Base-by-base conservation (phyloP, 2,797 vertebrate genomes). In the Nannoperca obscura region DNA sequence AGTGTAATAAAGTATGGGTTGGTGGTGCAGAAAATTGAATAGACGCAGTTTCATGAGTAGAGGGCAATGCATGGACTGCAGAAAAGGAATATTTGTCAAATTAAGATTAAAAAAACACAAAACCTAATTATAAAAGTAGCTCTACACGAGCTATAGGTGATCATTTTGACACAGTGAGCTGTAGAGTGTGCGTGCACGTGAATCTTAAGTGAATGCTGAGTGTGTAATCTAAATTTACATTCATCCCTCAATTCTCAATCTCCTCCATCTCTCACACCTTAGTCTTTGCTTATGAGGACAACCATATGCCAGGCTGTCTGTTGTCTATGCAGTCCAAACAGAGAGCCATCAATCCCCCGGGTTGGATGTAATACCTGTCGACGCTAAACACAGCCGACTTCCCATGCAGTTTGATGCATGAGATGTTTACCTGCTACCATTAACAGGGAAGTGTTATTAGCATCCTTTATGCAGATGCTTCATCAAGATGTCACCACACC, bases 11-110 rank as follows among this genome's bases (percentile, higher is more conserved):
- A 76, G 58, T 68, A 84, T 76, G 76, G 60, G 66, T 71, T 85
- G 85, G 71, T 78, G 82, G 75, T 83, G 81, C 80, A 80, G 91
- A 86, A 87, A 88, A 89, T 89, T 74, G 42, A 82, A 68, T 75
- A 61, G 64, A 87, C 73, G 81, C 63, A 3, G 62, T 44, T 66
- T 86, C 60, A 24, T 63, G 24, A 61, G 50, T 44, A 54, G 55
- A 70, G 50, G 53, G 64, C 57, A 65, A 80, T 36, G 71, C 34
- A 32, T 9, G 46, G 57, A 42, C 68, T 66, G 55, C 24, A 63
- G 58, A 53, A 69, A 55, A 5, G 27, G 22, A 58, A 79, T 74
- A 68, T 74, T 60, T 74, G 55, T 84, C 55, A 67, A 40, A 55
- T 73, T 13, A 38, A 42, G 9, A 22, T 13, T 42, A 60, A 17